phyloP scores from a whole-genome alignment of 2,113 vertebrate genomes.

The Geococcyx californianus region DNA sequence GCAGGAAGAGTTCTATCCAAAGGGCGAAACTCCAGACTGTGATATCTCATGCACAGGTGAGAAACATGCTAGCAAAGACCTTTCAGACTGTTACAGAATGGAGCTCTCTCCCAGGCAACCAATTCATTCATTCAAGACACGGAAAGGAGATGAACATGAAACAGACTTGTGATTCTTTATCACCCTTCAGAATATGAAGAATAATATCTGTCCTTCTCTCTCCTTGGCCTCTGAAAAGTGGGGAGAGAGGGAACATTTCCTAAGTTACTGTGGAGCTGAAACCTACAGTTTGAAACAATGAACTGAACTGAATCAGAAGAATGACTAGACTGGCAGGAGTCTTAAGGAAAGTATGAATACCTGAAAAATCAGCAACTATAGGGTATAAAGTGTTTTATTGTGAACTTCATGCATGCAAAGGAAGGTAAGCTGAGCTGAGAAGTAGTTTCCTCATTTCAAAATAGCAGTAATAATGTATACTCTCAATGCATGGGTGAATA shows the following conservation, averaged over 20 bases:
- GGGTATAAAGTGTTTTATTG: neutral
- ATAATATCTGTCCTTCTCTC: neutral
- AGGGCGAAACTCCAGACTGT: neutral
- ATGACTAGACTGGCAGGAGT: neutral
- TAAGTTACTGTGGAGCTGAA: neutral
- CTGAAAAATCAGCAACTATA: neutral
- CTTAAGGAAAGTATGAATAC: conserved; percentile 12
- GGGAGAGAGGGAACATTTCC: neutral
- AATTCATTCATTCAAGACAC: neutral
- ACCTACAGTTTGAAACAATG: neutral
- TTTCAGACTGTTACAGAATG: neutral
- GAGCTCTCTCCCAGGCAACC: neutral
- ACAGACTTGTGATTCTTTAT: neutral
- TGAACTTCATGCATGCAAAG: neutral
- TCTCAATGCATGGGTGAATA: neutral
- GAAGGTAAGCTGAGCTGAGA: neutral
- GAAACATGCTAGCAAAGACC: neutral
- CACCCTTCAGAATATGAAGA: neutral
- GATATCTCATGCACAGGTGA: neutral
- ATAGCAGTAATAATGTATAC: neutral
- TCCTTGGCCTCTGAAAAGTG: neutral
- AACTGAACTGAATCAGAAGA: neutral
- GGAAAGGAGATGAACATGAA: neutral
- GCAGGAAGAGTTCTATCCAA: neutral
- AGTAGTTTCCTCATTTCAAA: neutral